Evolutionary conservation across 2,113 vertebrate genomes (phyloP).

Genomic region (Scalopus aquaticus): DNA sequence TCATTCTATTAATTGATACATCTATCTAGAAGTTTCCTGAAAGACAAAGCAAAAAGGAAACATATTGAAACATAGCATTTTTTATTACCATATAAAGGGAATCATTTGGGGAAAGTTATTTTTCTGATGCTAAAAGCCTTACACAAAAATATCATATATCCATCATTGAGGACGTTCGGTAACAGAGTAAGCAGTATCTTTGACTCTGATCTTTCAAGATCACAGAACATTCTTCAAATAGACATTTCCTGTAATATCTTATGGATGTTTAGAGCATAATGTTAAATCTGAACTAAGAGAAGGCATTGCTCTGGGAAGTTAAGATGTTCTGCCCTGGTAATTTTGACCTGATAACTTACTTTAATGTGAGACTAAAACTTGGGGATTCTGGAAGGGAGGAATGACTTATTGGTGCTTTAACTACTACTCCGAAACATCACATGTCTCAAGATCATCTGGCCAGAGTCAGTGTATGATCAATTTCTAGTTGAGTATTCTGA

Average conservation of each 20-base stretch:
- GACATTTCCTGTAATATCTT: background rate
- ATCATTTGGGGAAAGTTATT: background rate
- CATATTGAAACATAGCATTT: background rate
- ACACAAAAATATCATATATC: background rate
- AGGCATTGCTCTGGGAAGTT: background rate
- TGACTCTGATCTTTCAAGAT: conserved; percentile 35
- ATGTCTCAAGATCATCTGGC: background rate
- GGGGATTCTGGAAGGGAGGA: background rate
- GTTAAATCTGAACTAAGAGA: conserved; percentile 30
- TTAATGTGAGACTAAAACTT: background rate
- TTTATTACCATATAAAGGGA: background rate
- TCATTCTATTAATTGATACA: background rate
- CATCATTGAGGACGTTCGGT: background rate
- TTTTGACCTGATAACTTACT: background rate
- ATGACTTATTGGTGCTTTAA: background rate
- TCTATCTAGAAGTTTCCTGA: background rate
- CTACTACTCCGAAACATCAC: background rate
- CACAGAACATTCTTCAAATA: conserved; percentile 10
- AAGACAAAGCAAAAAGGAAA: background rate
- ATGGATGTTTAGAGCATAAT: background rate
- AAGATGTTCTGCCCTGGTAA: background rate
- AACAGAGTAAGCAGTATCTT: background rate
- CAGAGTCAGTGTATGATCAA: background rate
- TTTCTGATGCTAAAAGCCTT: background rate
- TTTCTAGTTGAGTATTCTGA: background rate